Base-by-base conservation (phyloP, 2,113 vertebrate species). In the Plecotus auritus region DNA sequence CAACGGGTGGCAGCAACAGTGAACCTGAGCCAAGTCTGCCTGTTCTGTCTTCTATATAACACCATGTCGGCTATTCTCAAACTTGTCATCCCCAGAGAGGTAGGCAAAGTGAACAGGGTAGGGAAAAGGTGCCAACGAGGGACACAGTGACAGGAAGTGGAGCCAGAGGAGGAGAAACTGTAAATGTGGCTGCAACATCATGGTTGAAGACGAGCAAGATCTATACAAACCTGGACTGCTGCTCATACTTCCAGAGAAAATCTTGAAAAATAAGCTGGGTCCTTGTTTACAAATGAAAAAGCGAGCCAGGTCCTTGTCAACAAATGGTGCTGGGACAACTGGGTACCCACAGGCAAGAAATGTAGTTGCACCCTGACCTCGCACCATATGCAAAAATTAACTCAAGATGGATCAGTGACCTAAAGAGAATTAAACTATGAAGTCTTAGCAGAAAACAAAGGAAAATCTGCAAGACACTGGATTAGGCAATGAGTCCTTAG, bases 101-200 rank as follows among this genome's bases (percentile, higher is more conserved):
- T 9, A 28, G 49, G 3, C 51, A 73, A 9, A 59, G 16, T 67
- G 30, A 54, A 45, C 9, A 20, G 6, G 2, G 14, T 1, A 4
- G 40, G 13, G 64, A 32, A n/a, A 66, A 66, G 30, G 64, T 66
- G 6, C 30, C 64, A 66, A n/a, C n/a, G 64, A 32, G 32, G 77
- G 12, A 40, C 45, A 9, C 1, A 0, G 49, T 1, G 5, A 40
- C 42, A 74, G 30, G 51, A 7, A 20, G 1, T 0, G 16, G 20
- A 59, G 83, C 30, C 78, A 32, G 40, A 40, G 56, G 30, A 59
- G 30, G 28, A 14, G 30, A n/a, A 9, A 14, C 1, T 26, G 3
- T 9, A n/a, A 64, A 37, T 0, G 9, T 13, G 4, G 47, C 35
- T 4, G 1, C 51, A 17, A n/a, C 13, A 10, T 5, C 37, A 45